A percentile compares a stretch with the other conserved stretches of the same genome.
Conservation (phyloP, 2,113 vertebrate species). For the Phrynosoma platyrhinos region DNA sequence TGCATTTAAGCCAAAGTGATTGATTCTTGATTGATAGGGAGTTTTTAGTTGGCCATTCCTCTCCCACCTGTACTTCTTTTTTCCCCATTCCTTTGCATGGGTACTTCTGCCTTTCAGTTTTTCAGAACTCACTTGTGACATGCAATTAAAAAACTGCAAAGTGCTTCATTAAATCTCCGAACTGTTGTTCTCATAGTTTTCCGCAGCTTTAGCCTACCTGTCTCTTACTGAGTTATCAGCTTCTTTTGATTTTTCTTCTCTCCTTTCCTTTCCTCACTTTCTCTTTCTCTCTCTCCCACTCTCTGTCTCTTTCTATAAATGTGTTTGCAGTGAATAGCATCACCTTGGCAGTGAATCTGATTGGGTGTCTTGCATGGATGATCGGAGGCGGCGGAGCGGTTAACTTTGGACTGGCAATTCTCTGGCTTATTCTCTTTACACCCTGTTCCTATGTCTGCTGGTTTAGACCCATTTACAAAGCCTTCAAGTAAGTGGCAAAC, state of each 20-base stretch:
- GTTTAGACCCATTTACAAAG: constrained; percentile 99
- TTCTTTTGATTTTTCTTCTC: constrained; percentile 68
- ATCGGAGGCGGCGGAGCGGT: constrained; percentile 95
- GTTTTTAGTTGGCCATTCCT: not conserved
- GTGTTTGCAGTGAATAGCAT: constrained; percentile 91
- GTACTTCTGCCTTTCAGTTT: not conserved
- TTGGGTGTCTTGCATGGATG: constrained; percentile 98
- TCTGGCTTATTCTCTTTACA: constrained; percentile 98
- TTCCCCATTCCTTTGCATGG: too few species aligned
- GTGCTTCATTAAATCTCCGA: not conserved
- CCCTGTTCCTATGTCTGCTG: constrained; percentile 99
- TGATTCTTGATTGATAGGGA: too few species aligned
- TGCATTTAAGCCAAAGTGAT: too few species aligned
- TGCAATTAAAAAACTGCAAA: not conserved
- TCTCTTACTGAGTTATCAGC: constrained; percentile 24
- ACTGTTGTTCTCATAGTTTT: not conserved
- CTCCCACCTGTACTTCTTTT: too few species aligned
- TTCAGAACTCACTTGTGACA: not conserved
- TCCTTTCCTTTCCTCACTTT: constrained; percentile 50
- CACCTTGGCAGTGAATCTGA: constrained; percentile 94
- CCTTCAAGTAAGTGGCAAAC: constrained; percentile 92
- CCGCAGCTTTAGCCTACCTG: not conserved
- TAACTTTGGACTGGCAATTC: constrained; percentile 97
- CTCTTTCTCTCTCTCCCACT: constrained; percentile 66
- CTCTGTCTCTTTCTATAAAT: constrained; percentile 68